These are phyloP conservation scores for Pangasius mekongensis DNA, from an alignment of 2,797 vertebrate species.

Conservation along the genomic window DNA sequence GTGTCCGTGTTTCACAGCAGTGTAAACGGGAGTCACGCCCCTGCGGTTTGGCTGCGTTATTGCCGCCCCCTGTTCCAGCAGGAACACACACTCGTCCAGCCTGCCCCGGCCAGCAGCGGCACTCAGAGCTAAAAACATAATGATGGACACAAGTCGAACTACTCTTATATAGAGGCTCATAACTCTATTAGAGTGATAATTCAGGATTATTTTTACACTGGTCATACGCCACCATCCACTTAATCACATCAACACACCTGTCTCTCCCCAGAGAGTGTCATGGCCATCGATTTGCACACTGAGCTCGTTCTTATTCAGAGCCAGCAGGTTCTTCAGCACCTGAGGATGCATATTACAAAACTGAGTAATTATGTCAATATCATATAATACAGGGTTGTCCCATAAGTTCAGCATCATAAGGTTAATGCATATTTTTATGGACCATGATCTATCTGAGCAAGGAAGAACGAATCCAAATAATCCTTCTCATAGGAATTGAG, in stretches of 20 bases:
- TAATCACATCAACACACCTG: constrained; percentile 77
- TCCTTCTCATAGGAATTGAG: not conserved
- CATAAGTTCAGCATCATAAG: not conserved
- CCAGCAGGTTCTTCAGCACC: constrained; percentile 89
- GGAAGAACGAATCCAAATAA: not conserved
- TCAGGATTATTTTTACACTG: not conserved
- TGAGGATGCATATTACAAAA: constrained; percentile 68
- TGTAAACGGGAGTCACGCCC: constrained; percentile 84
- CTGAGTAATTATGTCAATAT: not conserved
- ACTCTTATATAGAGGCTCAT: not conserved
- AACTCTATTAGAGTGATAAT: not conserved
- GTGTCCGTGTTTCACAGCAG: constrained; percentile 90
- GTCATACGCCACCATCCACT: not conserved
- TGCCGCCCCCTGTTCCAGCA: constrained; percentile 81
- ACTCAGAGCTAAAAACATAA: constrained; percentile 82
- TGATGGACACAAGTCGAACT: not conserved
- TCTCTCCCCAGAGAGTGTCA: constrained; percentile 97
- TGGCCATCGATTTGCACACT: constrained; percentile 87
- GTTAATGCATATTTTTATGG: not conserved
- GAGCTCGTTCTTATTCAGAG: constrained; percentile 80
- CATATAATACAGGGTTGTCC: not conserved
- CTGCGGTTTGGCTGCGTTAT: constrained; percentile 83
- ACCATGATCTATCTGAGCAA: not conserved
- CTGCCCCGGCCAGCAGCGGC: constrained; percentile 92
- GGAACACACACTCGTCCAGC: constrained; percentile 82